Conservation (phyloP, 2,113 vertebrate species). For the Oncorhynchus clarkii region DNA sequence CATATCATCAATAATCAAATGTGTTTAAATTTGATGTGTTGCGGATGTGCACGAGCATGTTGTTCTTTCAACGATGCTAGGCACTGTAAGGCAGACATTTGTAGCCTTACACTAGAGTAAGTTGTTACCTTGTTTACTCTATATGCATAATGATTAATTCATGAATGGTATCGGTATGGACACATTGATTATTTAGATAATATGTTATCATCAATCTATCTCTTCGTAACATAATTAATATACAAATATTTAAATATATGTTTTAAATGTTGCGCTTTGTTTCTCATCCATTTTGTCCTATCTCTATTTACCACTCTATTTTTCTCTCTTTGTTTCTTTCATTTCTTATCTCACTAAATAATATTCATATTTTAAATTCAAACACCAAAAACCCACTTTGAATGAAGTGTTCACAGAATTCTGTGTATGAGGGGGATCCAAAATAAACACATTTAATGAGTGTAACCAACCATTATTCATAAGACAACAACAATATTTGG, state of each 20-base stretch:
- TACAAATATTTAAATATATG: slow-evolving; percentile 30
- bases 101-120: slow-evolving; percentile 45
- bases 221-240: slow-evolving; percentile 52
- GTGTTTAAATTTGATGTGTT: slow-evolving; percentile 15
- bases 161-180: slow-evolving; percentile 62
- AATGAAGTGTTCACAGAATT: background rate
- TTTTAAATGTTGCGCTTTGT: background rate
- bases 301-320: background rate
- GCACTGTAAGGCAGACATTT: slow-evolving; percentile 27
- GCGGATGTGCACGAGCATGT: background rate
- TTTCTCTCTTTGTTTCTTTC: background rate
- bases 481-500: too few species aligned
- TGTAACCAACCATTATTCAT: too few species aligned
- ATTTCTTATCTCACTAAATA: background rate
- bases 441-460: too few species aligned
- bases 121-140: slow-evolving; percentile 44
- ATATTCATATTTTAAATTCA: background rate
- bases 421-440: too few species aligned
- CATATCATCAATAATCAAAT: slow-evolving; percentile 16
- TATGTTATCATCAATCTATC: slow-evolving; percentile 71
- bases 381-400: background rate
- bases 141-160: slow-evolving; percentile 38
- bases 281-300: slow-evolving; percentile 37
- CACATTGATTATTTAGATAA: slow-evolving; percentile 70
- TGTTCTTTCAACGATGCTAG: slow-evolving; percentile 22